These are phyloP conservation scores for Drosophila trapezifrons DNA, from an alignment of 1,140 invertebrate species.

Conservation along the genomic window DNA sequence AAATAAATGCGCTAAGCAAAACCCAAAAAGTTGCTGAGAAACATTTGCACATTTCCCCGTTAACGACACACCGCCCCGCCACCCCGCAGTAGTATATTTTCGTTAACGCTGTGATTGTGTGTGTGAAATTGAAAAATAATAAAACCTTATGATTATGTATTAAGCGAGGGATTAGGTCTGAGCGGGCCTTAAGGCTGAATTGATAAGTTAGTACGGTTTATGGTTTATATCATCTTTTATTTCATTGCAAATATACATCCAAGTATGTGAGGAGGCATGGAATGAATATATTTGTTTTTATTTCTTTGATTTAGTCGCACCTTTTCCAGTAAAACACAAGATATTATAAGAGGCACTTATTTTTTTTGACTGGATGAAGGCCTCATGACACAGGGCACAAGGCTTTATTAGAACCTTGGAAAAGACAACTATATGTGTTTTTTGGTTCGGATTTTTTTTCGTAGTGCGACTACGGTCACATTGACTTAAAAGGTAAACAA, in stretches of 20 bases:
- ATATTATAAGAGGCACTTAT: background rate
- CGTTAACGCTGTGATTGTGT: conserved; percentile 32
- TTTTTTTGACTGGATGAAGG: background rate
- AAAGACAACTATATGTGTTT: too few relatives aligned
- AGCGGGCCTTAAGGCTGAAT: background rate
- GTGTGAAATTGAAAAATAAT: conserved; percentile 45
- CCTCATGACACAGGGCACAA: too few relatives aligned
- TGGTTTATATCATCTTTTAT: background rate
- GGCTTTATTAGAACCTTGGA: too few relatives aligned
- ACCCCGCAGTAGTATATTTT: conserved; percentile 39
- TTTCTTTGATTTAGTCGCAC: too few relatives aligned
- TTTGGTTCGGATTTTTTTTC: too few relatives aligned
- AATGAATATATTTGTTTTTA: too few relatives aligned
- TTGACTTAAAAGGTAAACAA: too few relatives aligned
- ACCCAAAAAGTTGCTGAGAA: conserved; percentile 33
- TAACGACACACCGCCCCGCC: background rate
- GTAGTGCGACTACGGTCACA: too few relatives aligned
- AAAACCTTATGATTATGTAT: conserved; percentile 21
- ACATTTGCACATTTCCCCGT: conserved; percentile 46
- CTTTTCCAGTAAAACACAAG: background rate
- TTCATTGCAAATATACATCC: background rate
- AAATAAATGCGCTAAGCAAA: conserved; percentile 61
- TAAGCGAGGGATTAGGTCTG: background rate
- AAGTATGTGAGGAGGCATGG: too few relatives aligned
- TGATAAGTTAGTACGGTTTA: background rate